Base-by-base conservation (phyloP, 2,113 vertebrate genomes). In the Hylia prasina region DNA sequence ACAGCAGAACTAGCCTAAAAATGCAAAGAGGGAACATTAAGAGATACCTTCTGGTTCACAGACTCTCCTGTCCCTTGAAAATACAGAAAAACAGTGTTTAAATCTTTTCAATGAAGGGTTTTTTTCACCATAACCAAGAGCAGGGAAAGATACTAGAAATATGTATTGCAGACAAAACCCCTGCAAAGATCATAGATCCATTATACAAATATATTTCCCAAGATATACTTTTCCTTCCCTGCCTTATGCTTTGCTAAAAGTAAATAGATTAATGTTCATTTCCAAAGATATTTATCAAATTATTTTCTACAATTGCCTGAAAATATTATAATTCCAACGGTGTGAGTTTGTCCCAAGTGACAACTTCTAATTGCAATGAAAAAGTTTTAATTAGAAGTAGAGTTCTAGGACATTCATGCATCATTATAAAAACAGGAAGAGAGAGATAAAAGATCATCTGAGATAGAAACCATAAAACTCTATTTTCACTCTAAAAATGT, bases 1-100 rank as follows among this genome's bases (percentile, higher is more conserved):
- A 97, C 90, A 82, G 69, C 65, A 95, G 92, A 88, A 91, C 87
- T 89, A 89, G 83, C 82, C 94, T 95, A 96, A 97, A 97, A 96
- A 96, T 91, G 78, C 50, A 75, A 94, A 84, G 76, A 91, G 20
- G 71, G 79, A 92, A 92, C 77, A 93, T 73, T 73, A 80, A 94
- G 84, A 91, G 87, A 82, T 24, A 82, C 79, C 87, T 96, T 89
- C 33, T 86, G 42, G 72, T 91, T 94, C 93, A 89, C 69, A 96
- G 91, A 89, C 48, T 92, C 81, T 93, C 78, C 81, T 30, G 20
- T 84, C 37, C 70, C 89, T 97, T 96, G 83, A 97, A 97, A 97
- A 95, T n/a, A 79, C 1, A 66, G 53, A 68, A 89, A 90, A 88
- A 63, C 2, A 87, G 58, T 71, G 75, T 89, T 92, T 94, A 40